Conservation (phyloP, 2,113 vertebrate species). For the Daboia siamensis region DNA sequence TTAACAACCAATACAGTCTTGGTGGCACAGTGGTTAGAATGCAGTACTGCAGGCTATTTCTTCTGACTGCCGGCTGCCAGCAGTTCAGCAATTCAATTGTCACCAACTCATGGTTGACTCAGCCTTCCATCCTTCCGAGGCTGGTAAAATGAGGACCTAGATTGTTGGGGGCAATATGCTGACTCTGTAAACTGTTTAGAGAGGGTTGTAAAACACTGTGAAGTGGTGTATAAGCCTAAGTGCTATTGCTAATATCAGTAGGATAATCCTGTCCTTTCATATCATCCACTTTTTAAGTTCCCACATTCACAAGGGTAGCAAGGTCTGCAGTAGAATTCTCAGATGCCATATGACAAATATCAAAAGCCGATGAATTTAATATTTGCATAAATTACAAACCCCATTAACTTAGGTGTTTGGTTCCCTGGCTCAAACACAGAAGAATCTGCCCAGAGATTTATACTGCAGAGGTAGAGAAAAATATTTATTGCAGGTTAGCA, state of each 20-base stretch:
- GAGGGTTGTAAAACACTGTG: no score
- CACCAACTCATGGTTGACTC: no score
- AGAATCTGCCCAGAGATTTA: background rate
- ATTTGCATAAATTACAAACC: background rate
- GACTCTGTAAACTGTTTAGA: no score
- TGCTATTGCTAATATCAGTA: background rate
- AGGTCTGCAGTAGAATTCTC: background rate
- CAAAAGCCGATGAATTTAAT: background rate
- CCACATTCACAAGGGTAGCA: background rate
- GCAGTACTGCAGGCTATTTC: no score
- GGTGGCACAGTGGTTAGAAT: no score
- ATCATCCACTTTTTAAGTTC: background rate
- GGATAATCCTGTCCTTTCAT: background rate
- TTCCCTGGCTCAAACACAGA: background rate
- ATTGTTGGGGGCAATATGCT: no score
- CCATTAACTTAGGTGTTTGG: background rate
- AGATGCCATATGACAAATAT: background rate
- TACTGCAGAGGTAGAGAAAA: background rate
- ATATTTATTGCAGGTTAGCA: background rate
- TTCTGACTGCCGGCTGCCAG: no score
- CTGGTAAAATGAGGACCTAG: no score
- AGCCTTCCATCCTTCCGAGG: no score
- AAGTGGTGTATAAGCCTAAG: no score
- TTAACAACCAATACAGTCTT: background rate
- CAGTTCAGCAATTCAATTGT: no score